Conservation (phyloP, 2,888 invertebrate genomes). For the Melangyna quadrimaculata region DNA sequence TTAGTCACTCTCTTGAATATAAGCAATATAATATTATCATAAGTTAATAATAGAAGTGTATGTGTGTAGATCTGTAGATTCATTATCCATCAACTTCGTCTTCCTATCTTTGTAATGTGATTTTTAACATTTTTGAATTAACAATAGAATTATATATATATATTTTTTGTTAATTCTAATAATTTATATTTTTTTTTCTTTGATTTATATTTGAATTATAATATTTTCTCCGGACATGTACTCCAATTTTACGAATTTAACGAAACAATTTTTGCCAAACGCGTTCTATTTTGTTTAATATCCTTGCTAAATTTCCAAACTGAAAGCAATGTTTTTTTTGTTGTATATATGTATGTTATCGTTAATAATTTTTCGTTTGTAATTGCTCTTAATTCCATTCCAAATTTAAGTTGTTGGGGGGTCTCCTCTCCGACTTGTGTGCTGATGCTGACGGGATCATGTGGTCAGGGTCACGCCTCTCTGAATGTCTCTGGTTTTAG, state of each 20-base stretch:
- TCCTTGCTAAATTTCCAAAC: constrained; percentile 13
- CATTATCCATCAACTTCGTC: neutral
- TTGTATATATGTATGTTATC: too few relatives aligned
- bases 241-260: constrained; percentile 43
- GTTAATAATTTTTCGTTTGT: too few relatives aligned
- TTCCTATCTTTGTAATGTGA: constrained; percentile 21
- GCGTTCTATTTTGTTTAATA: neutral
- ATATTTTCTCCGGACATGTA: constrained; percentile 17
- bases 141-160: constrained; percentile 20
- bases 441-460: neutral
- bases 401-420: neutral
- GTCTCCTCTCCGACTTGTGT: neutral
- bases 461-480: neutral
- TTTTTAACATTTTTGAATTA: constrained; percentile 40
- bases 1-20: constrained; percentile 60
- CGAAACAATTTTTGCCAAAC: constrained; percentile 41
- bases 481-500: neutral
- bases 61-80: constrained; percentile 43
- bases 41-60: constrained; percentile 55
- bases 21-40: constrained; percentile 45
- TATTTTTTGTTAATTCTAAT: constrained; percentile 29
- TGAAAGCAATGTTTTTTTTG: constrained; percentile 33
- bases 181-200: constrained; percentile 17
- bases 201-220: constrained; percentile 35
- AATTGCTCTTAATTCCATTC: constrained; percentile 3